Conservation (phyloP, 2,888 invertebrate species). For the Pinctada fucata region DNA sequence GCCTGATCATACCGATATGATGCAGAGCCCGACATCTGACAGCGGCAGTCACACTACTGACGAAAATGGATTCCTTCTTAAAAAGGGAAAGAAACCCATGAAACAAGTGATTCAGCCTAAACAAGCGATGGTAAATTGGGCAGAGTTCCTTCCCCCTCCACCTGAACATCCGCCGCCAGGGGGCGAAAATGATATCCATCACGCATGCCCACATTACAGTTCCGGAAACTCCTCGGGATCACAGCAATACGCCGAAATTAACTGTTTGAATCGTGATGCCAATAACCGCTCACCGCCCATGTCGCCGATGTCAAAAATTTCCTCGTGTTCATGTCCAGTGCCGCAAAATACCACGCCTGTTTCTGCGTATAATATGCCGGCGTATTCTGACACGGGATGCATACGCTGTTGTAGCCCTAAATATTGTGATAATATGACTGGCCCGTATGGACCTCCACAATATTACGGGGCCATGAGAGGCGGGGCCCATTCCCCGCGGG, state of each 20-base stretch:
- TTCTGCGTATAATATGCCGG: constrained; percentile 58
- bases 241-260: constrained; percentile 50
- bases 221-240: constrained; percentile 44
- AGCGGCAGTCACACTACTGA: constrained; percentile 70
- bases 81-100: constrained; percentile 54
- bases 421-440: constrained; percentile 50
- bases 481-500: constrained; percentile 20
- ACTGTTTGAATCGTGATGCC: constrained; percentile 45
- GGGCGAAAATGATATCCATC: constrained; percentile 65
- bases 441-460: constrained; percentile 62
- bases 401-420: constrained; percentile 56
- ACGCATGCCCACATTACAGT: constrained; percentile 15
- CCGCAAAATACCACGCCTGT: constrained; percentile 63
- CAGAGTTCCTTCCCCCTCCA: constrained; percentile 77
- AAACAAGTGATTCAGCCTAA: constrained; percentile 58
- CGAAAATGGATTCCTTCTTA: constrained; percentile 69
- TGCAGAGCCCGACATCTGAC: constrained; percentile 69
- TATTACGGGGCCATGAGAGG: constrained; percentile 54
- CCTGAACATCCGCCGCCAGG: constrained; percentile 78
- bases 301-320: constrained; percentile 70
- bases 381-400: constrained; percentile 69
- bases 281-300: constrained; percentile 58
- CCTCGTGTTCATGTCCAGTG: constrained; percentile 69
- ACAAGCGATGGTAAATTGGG: constrained; percentile 73
- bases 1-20: constrained; percentile 60